A percentile compares a stretch with the other conserved stretches of the same genome.
Evolutionary conservation across 1,140 invertebrate genomes (phyloP).

Genomic region (Rhyzopertha dominica): DNA sequence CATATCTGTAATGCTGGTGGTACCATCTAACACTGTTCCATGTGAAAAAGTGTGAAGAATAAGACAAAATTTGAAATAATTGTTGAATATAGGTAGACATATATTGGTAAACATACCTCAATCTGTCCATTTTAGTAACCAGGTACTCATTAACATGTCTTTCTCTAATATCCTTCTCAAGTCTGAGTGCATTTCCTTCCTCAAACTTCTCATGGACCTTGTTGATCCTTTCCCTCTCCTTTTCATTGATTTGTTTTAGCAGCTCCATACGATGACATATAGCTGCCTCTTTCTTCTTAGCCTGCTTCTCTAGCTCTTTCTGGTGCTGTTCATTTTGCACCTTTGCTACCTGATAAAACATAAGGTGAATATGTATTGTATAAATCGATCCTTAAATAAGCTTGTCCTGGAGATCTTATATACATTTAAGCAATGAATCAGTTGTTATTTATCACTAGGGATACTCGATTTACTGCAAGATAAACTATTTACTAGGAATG

Average conservation of each 20-base stretch:
- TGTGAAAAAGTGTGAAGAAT: too few relatives aligned
- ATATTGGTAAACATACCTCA: slow-evolving; percentile 45
- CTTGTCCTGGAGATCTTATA: too few relatives aligned
- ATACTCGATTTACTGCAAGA: too few relatives aligned
- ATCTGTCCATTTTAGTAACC: slow-evolving; percentile 53
- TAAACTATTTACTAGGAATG: not conserved
- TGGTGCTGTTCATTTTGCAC: slow-evolving; percentile 37
- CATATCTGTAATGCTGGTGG: too few relatives aligned
- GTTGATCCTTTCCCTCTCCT: slow-evolving; percentile 58
- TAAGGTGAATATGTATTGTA: too few relatives aligned
- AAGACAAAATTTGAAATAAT: too few relatives aligned
- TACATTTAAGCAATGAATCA: too few relatives aligned
- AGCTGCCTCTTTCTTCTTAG: slow-evolving; percentile 45
- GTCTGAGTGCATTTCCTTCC: slow-evolving; percentile 56
- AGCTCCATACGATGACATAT: slow-evolving; percentile 49
- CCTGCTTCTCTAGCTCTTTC: slow-evolving; percentile 49
- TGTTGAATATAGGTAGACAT: too few relatives aligned
- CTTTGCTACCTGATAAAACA: slow-evolving; percentile 30
- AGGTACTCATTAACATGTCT: slow-evolving; percentile 54
- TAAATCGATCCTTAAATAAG: too few relatives aligned
- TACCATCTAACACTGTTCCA: too few relatives aligned
- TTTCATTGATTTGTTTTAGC: slow-evolving; percentile 62
- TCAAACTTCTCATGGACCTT: slow-evolving; percentile 56
- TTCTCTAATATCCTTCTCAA: slow-evolving; percentile 54
- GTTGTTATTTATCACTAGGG: too few relatives aligned